phyloP scores from a whole-genome alignment of 2,888 invertebrate species.

The Lepidochitona cinerea region DNA sequence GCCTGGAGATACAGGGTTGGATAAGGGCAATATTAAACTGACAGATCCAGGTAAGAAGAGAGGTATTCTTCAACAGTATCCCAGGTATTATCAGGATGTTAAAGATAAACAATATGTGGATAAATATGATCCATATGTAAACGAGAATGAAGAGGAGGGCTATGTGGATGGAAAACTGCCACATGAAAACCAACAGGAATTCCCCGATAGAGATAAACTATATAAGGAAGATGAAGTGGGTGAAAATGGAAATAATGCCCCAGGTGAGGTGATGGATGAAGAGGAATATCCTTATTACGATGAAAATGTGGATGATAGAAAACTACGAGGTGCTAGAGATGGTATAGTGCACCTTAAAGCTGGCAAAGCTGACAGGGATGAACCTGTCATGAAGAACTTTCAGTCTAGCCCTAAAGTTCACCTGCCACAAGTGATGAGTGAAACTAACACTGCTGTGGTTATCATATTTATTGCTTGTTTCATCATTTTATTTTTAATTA shows the following conservation, averaged over 20 bases:
- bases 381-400: no score
- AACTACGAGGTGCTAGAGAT: no score
- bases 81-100: not conserved
- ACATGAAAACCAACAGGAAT: not conserved
- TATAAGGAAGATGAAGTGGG: not conserved
- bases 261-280: conserved; percentile 7
- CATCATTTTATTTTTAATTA: conserved; percentile 45
- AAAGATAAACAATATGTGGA: conserved; percentile 2
- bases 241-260: not conserved
- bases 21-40: conserved; percentile 20
- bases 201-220: not conserved
- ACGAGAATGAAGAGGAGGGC: conserved; percentile 39
- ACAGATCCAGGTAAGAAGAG: not conserved
- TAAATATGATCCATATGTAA: conserved; percentile 33
- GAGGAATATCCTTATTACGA: conserved; percentile 39
- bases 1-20: conserved; percentile 34
- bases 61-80: not conserved
- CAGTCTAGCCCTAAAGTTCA: no score
- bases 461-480: conserved; percentile 42
- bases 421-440: no score
- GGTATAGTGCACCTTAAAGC: no score
- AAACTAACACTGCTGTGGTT: conserved; percentile 29
- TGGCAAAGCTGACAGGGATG: no score
- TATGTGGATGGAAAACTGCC: conserved; percentile 29
- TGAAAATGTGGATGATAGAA: conserved; percentile 25